Evolutionary conservation across 2,888 invertebrate species (phyloP), one percentile per base, ranked within the genome.

Genomic region (Hololepta plana): DNA sequence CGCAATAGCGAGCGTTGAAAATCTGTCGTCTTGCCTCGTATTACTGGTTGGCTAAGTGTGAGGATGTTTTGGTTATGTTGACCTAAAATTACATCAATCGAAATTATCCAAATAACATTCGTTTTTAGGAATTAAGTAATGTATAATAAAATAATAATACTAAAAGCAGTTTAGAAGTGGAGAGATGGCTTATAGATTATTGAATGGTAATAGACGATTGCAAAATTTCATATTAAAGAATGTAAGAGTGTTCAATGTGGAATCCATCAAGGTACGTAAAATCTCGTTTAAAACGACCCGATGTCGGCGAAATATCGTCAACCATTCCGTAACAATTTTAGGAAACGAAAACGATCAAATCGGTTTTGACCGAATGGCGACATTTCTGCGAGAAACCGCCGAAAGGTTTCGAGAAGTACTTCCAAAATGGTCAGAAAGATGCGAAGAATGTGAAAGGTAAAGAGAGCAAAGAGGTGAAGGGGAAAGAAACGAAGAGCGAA

Each of bases 381-480:
- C 35, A 64, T 30, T 63, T 81, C 39, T 75, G 77, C 45, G 72
- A 77, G 41, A 75, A 79, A 43, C 76, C 81, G 8, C 90, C 90
- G 0, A 88, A 88, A 55, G 91, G 91, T 2, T 91, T 91, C 53
- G 91, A 88, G 48, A 90, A 91, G 46, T 90, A 80, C 52, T 91
- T 84, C 43, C 69, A 74, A 44, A 74, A 73, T 5, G 51, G 58
- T 20, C 48, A 55, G 37, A 31, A 44, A 2, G 45, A 50, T 38
- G 30, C 37, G 8, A 46, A 48, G 34, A 43, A 46, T 23, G 33
- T 41, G 23, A 63, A 63, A 45, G 51, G 57, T 23, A 38, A 45
- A 4, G 62, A 62, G 45, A 46, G 38, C 4, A 43, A 45, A 29
- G 33, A 38, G 27, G 30, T 37, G 4, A 41, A 44, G 13, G 40